Evolutionary conservation across 2,888 invertebrate genomes (phyloP).

Genomic region (Oeneis ivallda): DNA sequence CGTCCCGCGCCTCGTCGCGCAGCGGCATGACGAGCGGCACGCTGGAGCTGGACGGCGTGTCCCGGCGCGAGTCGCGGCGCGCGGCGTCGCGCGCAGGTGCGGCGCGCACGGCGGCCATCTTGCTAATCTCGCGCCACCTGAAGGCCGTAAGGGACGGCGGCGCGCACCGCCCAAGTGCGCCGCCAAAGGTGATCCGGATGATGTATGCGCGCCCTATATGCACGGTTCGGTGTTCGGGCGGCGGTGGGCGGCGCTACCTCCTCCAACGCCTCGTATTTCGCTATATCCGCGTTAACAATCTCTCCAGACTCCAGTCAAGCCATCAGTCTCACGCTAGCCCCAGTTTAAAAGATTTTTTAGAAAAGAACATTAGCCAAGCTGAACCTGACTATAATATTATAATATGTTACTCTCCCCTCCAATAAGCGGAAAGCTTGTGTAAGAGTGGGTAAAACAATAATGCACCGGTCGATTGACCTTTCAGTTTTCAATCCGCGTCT

Average conservation of each 20-base stretch:
- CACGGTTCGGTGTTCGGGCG: constrained; percentile 68
- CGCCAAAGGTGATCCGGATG: constrained; percentile 82
- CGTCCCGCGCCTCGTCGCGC: constrained; percentile 75
- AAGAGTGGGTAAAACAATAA: too few relatives aligned
- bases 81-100: constrained; percentile 94
- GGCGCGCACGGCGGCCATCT: constrained; percentile 96
- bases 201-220: constrained; percentile 77
- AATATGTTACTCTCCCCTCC: neutral
- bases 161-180: constrained; percentile 80
- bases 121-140: constrained; percentile 95
- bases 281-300: neutral
- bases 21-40: constrained; percentile 75
- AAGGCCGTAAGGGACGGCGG: constrained; percentile 82
- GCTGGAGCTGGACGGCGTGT: constrained; percentile 64
- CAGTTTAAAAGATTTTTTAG: too few relatives aligned
- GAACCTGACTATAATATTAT: neutral
- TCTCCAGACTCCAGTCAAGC: too few relatives aligned
- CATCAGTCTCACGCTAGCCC: too few relatives aligned
- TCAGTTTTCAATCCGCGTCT: too few relatives aligned
- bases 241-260: constrained; percentile 47
- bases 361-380: neutral
- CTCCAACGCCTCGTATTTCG: constrained; percentile 42
- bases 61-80: constrained; percentile 73
- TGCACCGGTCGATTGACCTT: too few relatives aligned
- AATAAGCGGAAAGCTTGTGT: too few relatives aligned